Evolutionary conservation across 2,888 invertebrate species (phyloP).

Genomic region (Ernsta delagoae): DNA sequence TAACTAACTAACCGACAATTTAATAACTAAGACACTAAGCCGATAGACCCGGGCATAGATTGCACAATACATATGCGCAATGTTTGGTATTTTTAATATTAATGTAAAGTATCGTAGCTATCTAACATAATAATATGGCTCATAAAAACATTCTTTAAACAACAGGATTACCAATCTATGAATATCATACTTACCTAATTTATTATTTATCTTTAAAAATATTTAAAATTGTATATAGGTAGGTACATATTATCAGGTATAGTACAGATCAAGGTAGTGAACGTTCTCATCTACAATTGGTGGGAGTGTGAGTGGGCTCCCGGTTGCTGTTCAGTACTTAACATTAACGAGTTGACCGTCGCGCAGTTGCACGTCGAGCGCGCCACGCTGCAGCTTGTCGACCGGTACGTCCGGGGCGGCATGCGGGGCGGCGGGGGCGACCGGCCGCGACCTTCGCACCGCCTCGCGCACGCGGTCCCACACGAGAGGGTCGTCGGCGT

Average conservation of each 20-base stretch:
- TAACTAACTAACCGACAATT: too few species aligned
- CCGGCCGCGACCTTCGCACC: background rate
- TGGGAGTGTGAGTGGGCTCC: background rate
- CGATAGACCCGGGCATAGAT: too few species aligned
- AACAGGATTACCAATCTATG: too few species aligned
- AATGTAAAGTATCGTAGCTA: too few species aligned
- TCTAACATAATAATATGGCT: too few species aligned
- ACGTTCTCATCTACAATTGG: too few species aligned
- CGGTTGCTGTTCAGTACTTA: constrained; percentile 5
- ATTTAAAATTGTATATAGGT: background rate
- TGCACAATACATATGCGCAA: too few species aligned
- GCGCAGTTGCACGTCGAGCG: constrained; percentile 10
- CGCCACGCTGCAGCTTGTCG: constrained; percentile 3
- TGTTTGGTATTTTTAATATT: too few species aligned
- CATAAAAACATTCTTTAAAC: too few species aligned
- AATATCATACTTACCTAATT: too few species aligned
- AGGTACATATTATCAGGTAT: background rate
- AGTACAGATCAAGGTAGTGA: background rate
- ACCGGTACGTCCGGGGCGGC: background rate
- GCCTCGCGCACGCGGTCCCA: constrained; percentile 24
- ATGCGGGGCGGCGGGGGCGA: background rate
- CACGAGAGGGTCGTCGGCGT: constrained; percentile 21
- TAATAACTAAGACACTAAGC: too few species aligned
- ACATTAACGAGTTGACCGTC: constrained; percentile 5
- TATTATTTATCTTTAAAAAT: too few species aligned